Evolutionary conservation across 2,113 vertebrate species (phyloP).

Genomic region (Polypterus senegalus): DNA sequence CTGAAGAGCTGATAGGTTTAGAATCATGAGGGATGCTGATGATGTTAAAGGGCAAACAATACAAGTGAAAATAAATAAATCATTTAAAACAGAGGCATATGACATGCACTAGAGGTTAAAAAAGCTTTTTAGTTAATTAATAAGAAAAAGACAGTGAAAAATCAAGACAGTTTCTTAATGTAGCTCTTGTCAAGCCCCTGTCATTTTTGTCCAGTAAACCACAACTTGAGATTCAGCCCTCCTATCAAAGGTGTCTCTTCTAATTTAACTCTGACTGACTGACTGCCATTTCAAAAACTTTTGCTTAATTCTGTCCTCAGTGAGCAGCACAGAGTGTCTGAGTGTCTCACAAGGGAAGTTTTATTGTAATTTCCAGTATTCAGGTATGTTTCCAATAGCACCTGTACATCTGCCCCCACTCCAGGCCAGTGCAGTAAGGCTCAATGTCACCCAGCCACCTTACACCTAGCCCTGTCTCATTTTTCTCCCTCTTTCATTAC

Average conservation of each 20-base stretch:
- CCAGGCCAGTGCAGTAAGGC: conserved; percentile 41
- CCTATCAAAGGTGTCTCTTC: conserved; percentile 24
- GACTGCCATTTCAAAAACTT: conserved; percentile 17
- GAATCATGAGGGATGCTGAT: no score
- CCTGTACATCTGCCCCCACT: conserved; percentile 16
- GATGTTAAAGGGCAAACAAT: no score
- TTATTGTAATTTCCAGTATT: conserved; percentile 44
- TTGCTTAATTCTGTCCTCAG: no score
- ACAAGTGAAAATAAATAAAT: no score
- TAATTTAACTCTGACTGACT: conserved; percentile 14
- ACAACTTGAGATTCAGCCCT: conserved; percentile 21
- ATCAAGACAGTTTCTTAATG: conserved; percentile 37
- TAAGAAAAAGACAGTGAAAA: conserved; percentile 48
- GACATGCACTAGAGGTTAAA: no score
- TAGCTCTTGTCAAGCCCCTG: conserved; percentile 14
- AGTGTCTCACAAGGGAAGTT: conserved; percentile 29
- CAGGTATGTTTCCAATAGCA: conserved; percentile 30
- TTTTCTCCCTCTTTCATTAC: conserved; percentile 57
- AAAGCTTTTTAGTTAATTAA: conserved; percentile 44
- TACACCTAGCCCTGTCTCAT: conserved; percentile 52
- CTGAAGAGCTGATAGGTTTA: no score
- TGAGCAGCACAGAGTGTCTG: no score
- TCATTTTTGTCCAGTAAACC: not conserved
- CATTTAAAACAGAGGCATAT: no score
- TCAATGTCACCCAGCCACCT: conserved; percentile 38